Conservation (phyloP, 1,140 invertebrate genomes). For the Neuroterus valhalla region DNA sequence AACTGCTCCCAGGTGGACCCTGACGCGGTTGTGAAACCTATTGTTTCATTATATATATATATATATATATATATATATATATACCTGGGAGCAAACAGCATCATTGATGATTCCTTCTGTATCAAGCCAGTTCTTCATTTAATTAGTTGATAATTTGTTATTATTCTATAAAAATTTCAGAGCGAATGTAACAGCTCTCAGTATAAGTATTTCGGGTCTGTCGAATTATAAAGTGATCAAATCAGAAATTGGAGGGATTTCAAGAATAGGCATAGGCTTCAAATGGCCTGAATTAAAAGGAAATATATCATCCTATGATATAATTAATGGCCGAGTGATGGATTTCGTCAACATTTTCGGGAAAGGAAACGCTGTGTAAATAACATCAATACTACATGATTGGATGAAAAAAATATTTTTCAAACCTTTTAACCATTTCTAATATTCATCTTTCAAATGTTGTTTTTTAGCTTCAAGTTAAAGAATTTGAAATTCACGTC, state of each 20-base stretch:
- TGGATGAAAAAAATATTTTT: no score
- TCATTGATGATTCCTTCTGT: no score
- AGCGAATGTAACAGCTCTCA: background rate
- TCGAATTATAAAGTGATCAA: constrained; percentile 38
- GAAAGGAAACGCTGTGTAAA: constrained; percentile 41
- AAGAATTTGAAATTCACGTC: constrained; percentile 37
- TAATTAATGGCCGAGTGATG: constrained; percentile 15
- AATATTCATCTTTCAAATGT: background rate
- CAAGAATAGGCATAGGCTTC: constrained; percentile 39
- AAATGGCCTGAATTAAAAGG: constrained; percentile 34
- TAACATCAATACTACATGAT: no score
- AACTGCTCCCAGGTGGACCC: no score
- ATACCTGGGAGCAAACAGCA: no score
- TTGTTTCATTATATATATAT: no score
- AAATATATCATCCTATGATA: constrained; percentile 24
- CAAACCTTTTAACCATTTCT: no score
- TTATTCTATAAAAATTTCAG: background rate
- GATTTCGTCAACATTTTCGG: constrained; percentile 35
- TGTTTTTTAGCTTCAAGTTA: constrained; percentile 42
- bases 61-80: no score
- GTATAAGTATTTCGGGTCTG: constrained; percentile 28
- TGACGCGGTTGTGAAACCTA: no score
- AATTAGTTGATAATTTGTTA: background rate
- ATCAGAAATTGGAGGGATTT: constrained; percentile 34
- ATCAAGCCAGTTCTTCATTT: no score